Evolutionary conservation across 2,888 invertebrate genomes (phyloP).

Genomic region (Erannis defoliaria): DNA sequence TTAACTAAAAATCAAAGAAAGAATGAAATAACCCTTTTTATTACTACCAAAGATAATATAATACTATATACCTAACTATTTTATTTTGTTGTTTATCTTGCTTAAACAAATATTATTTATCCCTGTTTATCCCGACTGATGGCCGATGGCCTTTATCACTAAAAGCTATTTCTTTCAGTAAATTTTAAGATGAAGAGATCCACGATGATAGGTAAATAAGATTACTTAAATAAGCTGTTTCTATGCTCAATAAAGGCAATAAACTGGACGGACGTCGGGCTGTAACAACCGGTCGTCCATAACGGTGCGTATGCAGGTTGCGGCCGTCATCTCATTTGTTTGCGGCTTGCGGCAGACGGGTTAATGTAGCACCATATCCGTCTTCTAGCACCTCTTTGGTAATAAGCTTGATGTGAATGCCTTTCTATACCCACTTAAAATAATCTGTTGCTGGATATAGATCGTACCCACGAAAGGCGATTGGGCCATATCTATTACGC

Average conservation of each 20-base stretch:
- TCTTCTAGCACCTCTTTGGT: slow-evolving; percentile 10
- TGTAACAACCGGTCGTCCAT: slow-evolving; percentile 40
- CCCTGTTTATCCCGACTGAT: too few species aligned
- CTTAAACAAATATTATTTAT: not conserved
- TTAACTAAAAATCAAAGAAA: too few species aligned
- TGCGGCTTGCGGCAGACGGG: slow-evolving; percentile 35
- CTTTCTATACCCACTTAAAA: too few species aligned
- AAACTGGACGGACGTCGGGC: slow-evolving; percentile 30
- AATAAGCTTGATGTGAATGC: not conserved
- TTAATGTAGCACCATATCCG: slow-evolving; percentile 15
- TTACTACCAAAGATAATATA: too few species aligned
- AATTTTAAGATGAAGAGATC: too few species aligned
- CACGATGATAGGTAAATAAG: not conserved
- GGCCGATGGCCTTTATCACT: not conserved
- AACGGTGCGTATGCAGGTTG: slow-evolving; percentile 38
- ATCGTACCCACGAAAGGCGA: too few species aligned
- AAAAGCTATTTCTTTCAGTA: not conserved
- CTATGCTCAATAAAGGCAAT: slow-evolving; percentile 8
- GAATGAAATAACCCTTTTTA: too few species aligned
- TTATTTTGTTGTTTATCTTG: not conserved
- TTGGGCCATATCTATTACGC: too few species aligned
- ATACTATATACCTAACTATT: too few species aligned
- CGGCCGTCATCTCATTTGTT: slow-evolving; percentile 23
- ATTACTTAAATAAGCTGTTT: slow-evolving; percentile 4
- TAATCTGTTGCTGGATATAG: too few species aligned